Evolutionary conservation across 2,888 invertebrate species (phyloP), one percentile per base, ranked within the genome.

Genomic region (Ypsolopha sequella): DNA sequence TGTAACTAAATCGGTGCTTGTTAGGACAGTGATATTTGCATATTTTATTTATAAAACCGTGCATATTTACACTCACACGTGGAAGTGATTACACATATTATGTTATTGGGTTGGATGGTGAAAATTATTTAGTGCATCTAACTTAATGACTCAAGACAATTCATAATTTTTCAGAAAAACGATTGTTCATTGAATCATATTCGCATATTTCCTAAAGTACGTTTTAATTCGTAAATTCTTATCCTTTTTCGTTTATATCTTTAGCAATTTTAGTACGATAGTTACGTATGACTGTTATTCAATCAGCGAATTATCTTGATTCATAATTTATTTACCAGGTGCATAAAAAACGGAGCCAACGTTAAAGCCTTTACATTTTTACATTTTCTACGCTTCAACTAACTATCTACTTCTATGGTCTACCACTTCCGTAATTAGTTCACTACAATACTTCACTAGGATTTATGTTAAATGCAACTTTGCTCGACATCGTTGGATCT

Each of bases 291-390:
- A 3, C 4, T 4, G 24, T 24, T 24, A 24, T 24, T 24, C 24
- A 2, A 24, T 24, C 2, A 24, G n/a, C 13, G 56, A 66, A 74
- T 62, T 59, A 67, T 69, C 71, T 70, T 66, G 65, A 64, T 54
- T 60, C 62, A 65, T 60, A 55, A 52, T 54, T 58, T 54, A 58
- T 60, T 79, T 41, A 50, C 84, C 85, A 85, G 84, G 81, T 84
- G 84, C 81, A 80, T 79, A 82, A 82, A 79, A 80, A 69, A 81
- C 82, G 79, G 75, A 69, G 73, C 82, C 85, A 85, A 84, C 82
- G 80, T 63, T 61, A 65, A 80, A 79, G 77, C 76, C 62, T 70
- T 65, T 68, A 68, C 65, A 66, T 62, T 55, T 2, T 7, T n/a
- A 39, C 9, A 39, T 6, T 43, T 35, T 34, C n/a, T 39, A 41